A percentile compares a stretch with the other conserved stretches of the same genome.
phyloP scores from a whole-genome alignment of 2,113 vertebrate genomes.

The Ceyx melanurus region DNA sequence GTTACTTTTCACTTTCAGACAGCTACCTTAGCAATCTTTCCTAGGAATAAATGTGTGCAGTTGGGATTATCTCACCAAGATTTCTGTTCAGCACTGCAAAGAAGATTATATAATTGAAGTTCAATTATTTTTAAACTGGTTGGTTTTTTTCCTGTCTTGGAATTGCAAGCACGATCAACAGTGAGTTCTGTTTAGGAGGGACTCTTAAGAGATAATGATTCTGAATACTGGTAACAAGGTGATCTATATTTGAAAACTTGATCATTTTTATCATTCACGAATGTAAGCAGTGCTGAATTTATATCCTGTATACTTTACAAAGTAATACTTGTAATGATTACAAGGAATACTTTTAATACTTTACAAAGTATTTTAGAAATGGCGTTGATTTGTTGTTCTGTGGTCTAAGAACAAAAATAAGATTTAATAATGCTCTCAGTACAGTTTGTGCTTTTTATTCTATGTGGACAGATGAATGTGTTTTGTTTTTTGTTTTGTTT shows the following conservation, averaged over 20 bases:
- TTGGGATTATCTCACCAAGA: neutral
- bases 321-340: neutral
- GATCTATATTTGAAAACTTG: neutral
- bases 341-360: neutral
- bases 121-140: neutral
- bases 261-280: neutral
- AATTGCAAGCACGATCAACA: neutral
- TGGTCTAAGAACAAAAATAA: neutral
- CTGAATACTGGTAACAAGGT: neutral
- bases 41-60: neutral
- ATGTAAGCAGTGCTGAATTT: neutral
- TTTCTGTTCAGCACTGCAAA: neutral
- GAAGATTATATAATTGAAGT: neutral
- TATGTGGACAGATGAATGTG: fast-evolving
- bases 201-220: neutral
- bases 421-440: neutral
- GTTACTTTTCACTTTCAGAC: neutral
- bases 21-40: neutral
- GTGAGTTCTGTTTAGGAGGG: neutral
- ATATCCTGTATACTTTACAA: neutral
- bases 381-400: neutral
- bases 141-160: neutral
- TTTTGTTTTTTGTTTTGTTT: neutral
- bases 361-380: neutral
- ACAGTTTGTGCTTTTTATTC: neutral